Evolutionary conservation across 2,113 vertebrate genomes (phyloP).

Genomic region (Burhinus oedicnemus): DNA sequence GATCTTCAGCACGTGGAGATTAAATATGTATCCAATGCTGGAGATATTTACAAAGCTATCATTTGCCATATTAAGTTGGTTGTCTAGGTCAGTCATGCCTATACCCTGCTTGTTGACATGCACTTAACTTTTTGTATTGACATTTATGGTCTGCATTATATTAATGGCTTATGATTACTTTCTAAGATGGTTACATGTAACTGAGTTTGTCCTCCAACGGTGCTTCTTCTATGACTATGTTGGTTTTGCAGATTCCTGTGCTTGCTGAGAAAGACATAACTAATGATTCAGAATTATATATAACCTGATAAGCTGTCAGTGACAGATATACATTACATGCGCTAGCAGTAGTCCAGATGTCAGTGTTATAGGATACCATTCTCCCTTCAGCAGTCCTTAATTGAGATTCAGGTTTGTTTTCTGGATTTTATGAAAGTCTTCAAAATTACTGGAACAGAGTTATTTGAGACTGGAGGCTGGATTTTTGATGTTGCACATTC

Average conservation of each 20-base stretch:
- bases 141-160: constrained; percentile 30
- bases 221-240: constrained; percentile 13
- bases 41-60: constrained; percentile 56
- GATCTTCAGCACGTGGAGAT: not conserved
- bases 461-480: not conserved
- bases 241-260: constrained; percentile 45
- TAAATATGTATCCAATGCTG: constrained; percentile 31
- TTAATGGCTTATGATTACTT: constrained; percentile 34
- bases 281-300: constrained; percentile 70
- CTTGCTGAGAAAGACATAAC: constrained; percentile 55
- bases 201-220: constrained; percentile 38
- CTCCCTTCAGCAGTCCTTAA: constrained; percentile 41
- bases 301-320: constrained; percentile 61
- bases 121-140: constrained; percentile 38
- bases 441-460: not conserved
- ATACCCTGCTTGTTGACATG: constrained; percentile 6
- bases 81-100: not conserved
- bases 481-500: not conserved
- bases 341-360: constrained; percentile 53
- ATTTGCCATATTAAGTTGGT: constrained; percentile 18
- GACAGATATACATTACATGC: constrained; percentile 45
- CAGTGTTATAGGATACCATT: constrained; percentile 18
- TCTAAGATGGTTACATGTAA: constrained; percentile 12
- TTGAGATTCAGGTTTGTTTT: constrained; percentile 51
- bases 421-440: constrained; percentile 19